phyloP scores from a whole-genome alignment of 2,797 vertebrate species.

The Hydrophis major region DNA sequence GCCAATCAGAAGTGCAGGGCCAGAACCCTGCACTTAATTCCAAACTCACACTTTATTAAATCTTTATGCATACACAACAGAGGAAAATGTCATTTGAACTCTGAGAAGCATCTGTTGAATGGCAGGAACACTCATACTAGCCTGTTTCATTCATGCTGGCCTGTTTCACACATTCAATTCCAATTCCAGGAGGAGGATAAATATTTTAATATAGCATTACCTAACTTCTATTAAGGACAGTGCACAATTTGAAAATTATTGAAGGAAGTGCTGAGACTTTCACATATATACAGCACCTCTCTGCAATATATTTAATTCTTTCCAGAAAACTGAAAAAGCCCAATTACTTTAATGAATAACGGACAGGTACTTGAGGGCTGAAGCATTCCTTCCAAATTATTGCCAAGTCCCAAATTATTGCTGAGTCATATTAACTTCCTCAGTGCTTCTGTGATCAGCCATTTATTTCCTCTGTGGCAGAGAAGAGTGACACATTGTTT shows the following conservation, averaged over 20 bases:
- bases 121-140: background rate
- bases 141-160: background rate
- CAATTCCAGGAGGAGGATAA: background rate
- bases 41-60: too few relatives aligned
- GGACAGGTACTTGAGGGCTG: background rate
- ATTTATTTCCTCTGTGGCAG: background rate
- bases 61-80: too few relatives aligned
- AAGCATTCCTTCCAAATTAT: background rate
- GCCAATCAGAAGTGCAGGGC: too few relatives aligned
- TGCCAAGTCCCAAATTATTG: background rate
- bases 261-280: background rate
- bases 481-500: background rate
- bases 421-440: background rate
- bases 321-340: background rate
- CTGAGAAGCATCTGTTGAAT: background rate
- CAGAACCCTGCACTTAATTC: too few relatives aligned
- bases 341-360: background rate
- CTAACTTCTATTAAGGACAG: background rate
- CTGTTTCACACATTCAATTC: background rate
- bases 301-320: background rate
- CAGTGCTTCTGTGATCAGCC: background rate
- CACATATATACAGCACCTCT: background rate
- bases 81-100: background rate
- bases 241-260: background rate
- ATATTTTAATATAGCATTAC: background rate